Evolutionary conservation across 2,888 invertebrate genomes (phyloP).

Genomic region (Eristalinus sepulchralis): DNA sequence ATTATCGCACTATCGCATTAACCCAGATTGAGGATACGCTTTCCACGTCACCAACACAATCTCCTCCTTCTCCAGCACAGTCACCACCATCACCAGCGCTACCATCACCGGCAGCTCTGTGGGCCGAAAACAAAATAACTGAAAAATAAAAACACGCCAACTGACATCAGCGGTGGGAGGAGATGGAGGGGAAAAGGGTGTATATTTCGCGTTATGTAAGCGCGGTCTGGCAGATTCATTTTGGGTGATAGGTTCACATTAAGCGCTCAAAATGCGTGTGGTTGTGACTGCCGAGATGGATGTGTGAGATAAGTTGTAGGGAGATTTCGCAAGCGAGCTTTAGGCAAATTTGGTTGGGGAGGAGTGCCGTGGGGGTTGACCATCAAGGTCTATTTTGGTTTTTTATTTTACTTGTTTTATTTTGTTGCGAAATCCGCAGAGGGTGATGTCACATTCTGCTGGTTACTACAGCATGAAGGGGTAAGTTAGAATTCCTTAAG

Average conservation of each 20-base stretch:
- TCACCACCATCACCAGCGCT: slow-evolving; percentile 21
- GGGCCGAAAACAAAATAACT: neutral
- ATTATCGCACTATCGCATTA: slow-evolving; percentile 71
- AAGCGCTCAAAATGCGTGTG: neutral
- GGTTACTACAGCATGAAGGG: no score
- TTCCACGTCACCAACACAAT: slow-evolving; percentile 39
- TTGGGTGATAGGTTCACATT: neutral
- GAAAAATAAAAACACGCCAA: neutral
- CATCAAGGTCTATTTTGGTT: neutral
- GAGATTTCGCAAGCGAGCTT: neutral
- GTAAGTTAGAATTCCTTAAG: no score
- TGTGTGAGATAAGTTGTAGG: neutral
- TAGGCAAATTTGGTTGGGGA: neutral
- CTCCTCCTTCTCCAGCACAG: slow-evolving; percentile 44
- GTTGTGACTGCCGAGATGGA: neutral
- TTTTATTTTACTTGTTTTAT: neutral
- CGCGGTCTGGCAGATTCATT: slow-evolving; percentile 3
- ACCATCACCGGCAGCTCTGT: neutral
- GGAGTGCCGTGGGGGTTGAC: slow-evolving; percentile 9
- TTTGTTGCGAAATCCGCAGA: no score
- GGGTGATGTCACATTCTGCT: no score
- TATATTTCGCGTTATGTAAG: slow-evolving; percentile 54
- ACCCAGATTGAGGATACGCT: slow-evolving; percentile 54
- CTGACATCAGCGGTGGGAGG: neutral
- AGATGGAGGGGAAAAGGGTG: neutral